Conservation (phyloP, 2,888 invertebrate genomes). For the Limnephilus lunatus region DNA sequence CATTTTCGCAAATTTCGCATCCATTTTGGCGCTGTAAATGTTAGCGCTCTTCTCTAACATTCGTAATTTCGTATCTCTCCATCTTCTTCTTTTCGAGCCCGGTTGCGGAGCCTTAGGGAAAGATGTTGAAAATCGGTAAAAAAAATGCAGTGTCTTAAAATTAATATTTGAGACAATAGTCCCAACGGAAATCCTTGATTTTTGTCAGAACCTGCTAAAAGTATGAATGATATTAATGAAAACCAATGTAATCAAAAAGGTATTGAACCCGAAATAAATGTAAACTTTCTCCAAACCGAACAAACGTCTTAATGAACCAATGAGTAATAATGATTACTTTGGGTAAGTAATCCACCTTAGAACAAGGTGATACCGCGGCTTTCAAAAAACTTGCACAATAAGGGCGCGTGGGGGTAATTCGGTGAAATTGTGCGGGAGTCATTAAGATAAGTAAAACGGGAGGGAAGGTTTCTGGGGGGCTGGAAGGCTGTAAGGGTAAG, state of each 20-base stretch:
- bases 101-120: no score
- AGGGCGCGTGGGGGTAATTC: slow-evolving; percentile 31
- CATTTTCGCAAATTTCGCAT: no score
- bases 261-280: not conserved
- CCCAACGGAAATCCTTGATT: not conserved
- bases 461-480: not conserved
- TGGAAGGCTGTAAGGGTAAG: no score
- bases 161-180: no score
- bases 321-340: not conserved
- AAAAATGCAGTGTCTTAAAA: no score
- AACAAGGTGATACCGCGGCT: not conserved
- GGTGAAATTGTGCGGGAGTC: slow-evolving; percentile 60
- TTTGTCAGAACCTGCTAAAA: not conserved
- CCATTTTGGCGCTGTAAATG: no score
- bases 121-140: no score
- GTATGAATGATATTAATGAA: not conserved
- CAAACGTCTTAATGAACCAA: not conserved
- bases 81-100: no score
- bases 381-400: not conserved
- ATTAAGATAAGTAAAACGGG: slow-evolving; percentile 62
- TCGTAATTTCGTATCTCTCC: no score
- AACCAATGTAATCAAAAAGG: not conserved
- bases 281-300: not conserved
- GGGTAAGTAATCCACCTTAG: not conserved
- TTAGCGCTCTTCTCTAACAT: no score